Evolutionary conservation across 2,797 vertebrate species (phyloP), one percentile per base, ranked within the genome.

Genomic region (Xenentodon cancila): DNA sequence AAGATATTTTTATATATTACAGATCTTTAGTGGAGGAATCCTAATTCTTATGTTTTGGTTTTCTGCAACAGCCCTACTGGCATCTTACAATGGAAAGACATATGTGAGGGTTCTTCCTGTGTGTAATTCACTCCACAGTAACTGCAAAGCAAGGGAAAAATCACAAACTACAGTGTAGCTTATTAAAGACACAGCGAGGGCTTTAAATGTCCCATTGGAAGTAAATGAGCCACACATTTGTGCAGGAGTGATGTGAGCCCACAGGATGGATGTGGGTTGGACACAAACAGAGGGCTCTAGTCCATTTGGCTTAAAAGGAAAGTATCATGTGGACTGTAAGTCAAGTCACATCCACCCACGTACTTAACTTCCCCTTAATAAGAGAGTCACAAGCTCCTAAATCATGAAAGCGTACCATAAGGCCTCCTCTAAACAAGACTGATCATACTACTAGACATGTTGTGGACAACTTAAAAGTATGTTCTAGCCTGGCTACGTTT

Each of bases 291-390:
- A 27, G 55, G 64, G 32, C 58, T 58, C 46, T 21, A 43, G 68
- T 82, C 68, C 62, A 68, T 87, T 81, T 82, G 81, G 79, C 79
- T 50, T 52, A 61, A 78, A 57, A 45, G 37, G 32, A 80, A 73
- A 60, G 75, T 80, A 88, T 86, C 60, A 79, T 69, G 74, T 79
- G 75, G 61, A 82, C 69, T 25, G 62, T 30, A 62, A 85, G 57
- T 46, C 72, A 69, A 5, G 56, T 68, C 72, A 79, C 83, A 74
- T 77, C 74, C 84, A 63, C 89, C 87, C 80, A 83, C 83, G 57
- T 58, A 67, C 77, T 68, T 69, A 78, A 86, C 86, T 84, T 78
- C 79, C 78, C 80, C 57, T 80, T 77, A 70, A 67, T 81, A 82
- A 71, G 45, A 77, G 42, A 46, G 27, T 77, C 46, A 75, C 53